Evolutionary conservation across 2,888 invertebrate genomes (phyloP), one percentile per base, ranked within the genome.

Genomic region (Spatulosminthurus flaviceps): DNA sequence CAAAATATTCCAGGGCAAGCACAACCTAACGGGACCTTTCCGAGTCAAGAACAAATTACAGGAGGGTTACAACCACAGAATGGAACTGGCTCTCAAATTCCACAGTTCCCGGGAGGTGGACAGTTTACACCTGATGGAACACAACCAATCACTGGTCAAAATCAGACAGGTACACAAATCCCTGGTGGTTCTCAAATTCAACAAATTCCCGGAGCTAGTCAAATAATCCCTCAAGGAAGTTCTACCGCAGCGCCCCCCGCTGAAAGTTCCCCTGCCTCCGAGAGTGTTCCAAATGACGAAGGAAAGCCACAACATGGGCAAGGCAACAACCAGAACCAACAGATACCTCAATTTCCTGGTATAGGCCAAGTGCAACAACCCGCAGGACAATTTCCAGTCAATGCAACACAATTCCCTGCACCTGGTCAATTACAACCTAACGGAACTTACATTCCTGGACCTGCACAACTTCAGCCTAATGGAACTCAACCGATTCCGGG

Each of bases 1-100:
- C 9, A 13, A 41, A 41, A 7, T 41, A 13, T 7, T 41, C 13
- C 13, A 41, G 41, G 13, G 41, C 41, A 41, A 41, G 13, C 13
- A 7, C 41, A 41, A 41, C 41, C 7, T 7, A 41, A 41, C 41
- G 13, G 13, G 7, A 41, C 41, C 41, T 7, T 41, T 41, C 43
- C 22, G 9, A 22, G 41, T 42, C 77, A 77, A 42, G 67, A 77
- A 69, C 70, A 70, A 67, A 72, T 81, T 21, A 78, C 81, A 19
- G 79, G 77, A 34, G 29, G 41, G 41, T 34, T 28, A n/a, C n/a
- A n/a, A n/a, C n/a, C n/a, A n/a, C n/a, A n/a, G n/a, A n/a, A n/a
- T n/a, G n/a, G n/a, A n/a, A n/a, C n/a, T n/a, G n/a, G n/a, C n/a
- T 19, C 19, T n/a, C 76, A 64, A 29, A 29, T 70, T 16, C 28